Conservation (phyloP, 2,797 vertebrate species). For the Lutjanus argentimaculatus region DNA sequence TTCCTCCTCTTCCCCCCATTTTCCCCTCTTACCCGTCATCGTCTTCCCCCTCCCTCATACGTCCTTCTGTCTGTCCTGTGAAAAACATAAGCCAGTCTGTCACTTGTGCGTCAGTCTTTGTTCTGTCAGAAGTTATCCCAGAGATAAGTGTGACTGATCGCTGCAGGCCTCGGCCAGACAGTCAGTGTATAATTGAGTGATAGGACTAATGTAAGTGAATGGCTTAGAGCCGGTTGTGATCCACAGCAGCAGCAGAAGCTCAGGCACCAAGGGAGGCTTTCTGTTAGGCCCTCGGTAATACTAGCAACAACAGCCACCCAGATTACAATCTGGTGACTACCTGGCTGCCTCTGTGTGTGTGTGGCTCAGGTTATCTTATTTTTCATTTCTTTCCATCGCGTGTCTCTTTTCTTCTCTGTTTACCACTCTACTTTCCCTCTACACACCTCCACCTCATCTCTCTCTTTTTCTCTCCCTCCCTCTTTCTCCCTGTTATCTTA, state of each 20-base stretch:
- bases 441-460: constrained; percentile 1
- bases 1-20: not conserved
- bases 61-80: constrained; percentile 1
- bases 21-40: not conserved
- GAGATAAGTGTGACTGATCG: constrained; percentile 75
- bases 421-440: constrained; percentile 24
- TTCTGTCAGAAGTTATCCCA: constrained; percentile 73
- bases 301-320: constrained; percentile 63
- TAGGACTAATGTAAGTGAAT: constrained; percentile 75
- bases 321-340: constrained; percentile 67
- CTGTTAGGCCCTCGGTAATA: constrained; percentile 62
- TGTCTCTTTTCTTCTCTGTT: constrained; percentile 40
- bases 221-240: constrained; percentile 63
- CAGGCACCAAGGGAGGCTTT: constrained; percentile 56
- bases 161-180: constrained; percentile 65
- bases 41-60: not conserved
- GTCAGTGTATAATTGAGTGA: constrained; percentile 76
- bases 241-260: constrained; percentile 48
- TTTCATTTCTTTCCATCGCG: constrained; percentile 29
- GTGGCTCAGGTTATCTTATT: constrained; percentile 46
- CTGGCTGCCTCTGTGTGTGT: constrained; percentile 37
- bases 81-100: constrained; percentile 44
- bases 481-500: constrained; percentile 65
- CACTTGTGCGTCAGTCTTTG: constrained; percentile 64
- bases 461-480: not conserved